Evolutionary conservation across 2,888 invertebrate genomes (phyloP).

Genomic region (Scrobipalpa atriplicella): DNA sequence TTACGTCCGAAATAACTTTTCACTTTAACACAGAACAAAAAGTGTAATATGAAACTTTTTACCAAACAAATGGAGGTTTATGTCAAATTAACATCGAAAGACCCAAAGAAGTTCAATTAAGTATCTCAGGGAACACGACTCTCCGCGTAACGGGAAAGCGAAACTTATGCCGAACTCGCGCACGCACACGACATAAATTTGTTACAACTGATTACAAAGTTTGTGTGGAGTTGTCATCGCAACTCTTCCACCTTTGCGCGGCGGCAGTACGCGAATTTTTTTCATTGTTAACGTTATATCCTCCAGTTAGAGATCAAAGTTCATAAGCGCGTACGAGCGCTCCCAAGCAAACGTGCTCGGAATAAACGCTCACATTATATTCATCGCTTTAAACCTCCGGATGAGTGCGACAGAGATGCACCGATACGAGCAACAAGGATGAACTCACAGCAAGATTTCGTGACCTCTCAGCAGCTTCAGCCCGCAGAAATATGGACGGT

Average conservation of each 20-base stretch:
- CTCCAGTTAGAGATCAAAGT: constrained; percentile 76
- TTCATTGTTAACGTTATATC: constrained; percentile 76
- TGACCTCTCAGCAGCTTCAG: constrained; percentile 81
- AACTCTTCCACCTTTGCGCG: constrained; percentile 73
- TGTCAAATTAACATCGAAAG: constrained; percentile 47
- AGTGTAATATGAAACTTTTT: constrained; percentile 5
- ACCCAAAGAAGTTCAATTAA: constrained; percentile 42
- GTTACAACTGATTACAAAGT: constrained; percentile 80
- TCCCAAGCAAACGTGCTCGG: constrained; percentile 72
- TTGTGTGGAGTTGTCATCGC: constrained; percentile 74
- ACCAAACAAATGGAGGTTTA: constrained; percentile 30
- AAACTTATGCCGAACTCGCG: constrained; percentile 40
- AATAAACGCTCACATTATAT: constrained; percentile 75
- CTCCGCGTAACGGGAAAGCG: constrained; percentile 28
- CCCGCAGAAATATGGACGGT: constrained; percentile 81
- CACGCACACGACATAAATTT: constrained; percentile 78
- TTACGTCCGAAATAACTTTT: not conserved
- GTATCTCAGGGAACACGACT: constrained; percentile 40
- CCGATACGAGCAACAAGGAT: constrained; percentile 53
- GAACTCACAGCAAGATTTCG: constrained; percentile 73
- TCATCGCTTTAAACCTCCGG: constrained; percentile 76
- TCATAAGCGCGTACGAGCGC: constrained; percentile 73
- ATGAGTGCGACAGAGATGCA: constrained; percentile 59
- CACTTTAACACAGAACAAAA: not conserved
- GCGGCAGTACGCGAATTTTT: constrained; percentile 63